Conservation (phyloP, 1,140 invertebrate genomes). For the Drosophila jambulina region DNA sequence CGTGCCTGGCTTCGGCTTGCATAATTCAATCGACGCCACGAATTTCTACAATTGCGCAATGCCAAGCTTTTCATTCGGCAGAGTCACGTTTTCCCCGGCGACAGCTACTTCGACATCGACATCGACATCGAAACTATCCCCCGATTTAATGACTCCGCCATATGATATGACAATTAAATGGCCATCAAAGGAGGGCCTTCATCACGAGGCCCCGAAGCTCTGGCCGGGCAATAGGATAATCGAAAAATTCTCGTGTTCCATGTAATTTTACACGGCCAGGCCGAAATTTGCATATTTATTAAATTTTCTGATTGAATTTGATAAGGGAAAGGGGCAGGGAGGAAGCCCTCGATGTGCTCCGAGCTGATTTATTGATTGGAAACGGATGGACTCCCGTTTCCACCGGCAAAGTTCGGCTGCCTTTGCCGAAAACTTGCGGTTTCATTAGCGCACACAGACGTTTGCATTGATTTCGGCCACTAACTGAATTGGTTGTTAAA, state of each 20-base stretch:
- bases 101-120: conserved; percentile 2
- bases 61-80: background rate
- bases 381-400: background rate
- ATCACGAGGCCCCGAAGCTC: conserved; percentile 17
- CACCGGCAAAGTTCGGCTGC: conserved; percentile 24
- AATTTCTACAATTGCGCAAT: conserved; percentile 56
- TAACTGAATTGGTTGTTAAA: conserved; percentile 53
- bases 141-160: background rate
- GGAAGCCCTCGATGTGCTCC: conserved; percentile 4
- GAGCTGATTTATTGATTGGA: conserved; percentile 46
- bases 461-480: conserved; percentile 39
- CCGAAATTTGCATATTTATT: conserved; percentile 79
- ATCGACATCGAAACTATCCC: conserved; percentile 7
- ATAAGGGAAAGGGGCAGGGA: conserved; percentile 28
- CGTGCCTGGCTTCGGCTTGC: conserved; percentile 49
- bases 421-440: conserved; percentile 43
- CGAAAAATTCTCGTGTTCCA: conserved; percentile 59
- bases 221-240: conserved; percentile 52
- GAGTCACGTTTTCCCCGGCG: conserved; percentile 34
- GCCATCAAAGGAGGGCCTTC: conserved; percentile 36
- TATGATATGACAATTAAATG: conserved; percentile 62
- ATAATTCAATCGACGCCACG: conserved; percentile 60
- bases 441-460: conserved; percentile 38
- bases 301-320: conserved; percentile 77
- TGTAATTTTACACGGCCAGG: conserved; percentile 57